phyloP scores from a whole-genome alignment of 2,113 vertebrate genomes.

The Pachyramphus minor region DNA sequence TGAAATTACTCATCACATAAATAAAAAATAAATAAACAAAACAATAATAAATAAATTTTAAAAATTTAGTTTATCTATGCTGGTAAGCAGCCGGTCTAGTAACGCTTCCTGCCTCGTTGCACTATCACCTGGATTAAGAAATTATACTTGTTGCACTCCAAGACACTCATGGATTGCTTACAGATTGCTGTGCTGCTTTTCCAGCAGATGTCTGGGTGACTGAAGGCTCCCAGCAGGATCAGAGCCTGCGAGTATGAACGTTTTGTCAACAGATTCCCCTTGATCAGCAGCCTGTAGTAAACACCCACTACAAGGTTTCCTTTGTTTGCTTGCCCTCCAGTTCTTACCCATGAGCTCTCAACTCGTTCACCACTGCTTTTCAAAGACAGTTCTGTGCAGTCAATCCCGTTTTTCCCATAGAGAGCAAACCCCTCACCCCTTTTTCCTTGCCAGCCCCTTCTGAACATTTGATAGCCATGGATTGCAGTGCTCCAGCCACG shows the following conservation, averaged over 20 bases:
- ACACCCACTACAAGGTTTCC: background rate
- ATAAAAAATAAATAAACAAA: background rate
- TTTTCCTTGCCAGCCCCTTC: background rate
- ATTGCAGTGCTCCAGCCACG: background rate
- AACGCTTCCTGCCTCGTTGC: background rate
- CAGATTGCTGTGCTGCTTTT: background rate
- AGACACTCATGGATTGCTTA: background rate
- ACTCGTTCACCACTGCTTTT: background rate
- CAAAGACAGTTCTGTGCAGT: background rate
- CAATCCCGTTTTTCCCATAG: background rate
- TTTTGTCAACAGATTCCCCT: background rate
- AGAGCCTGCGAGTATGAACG: background rate
- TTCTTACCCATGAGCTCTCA: background rate
- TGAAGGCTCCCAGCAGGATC: background rate
- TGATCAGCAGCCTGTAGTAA: fast-evolving
- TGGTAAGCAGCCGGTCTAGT: background rate
- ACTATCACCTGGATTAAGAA: background rate
- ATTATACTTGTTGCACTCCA: background rate
- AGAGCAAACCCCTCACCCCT: background rate
- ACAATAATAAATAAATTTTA: background rate
- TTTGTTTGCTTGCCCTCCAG: background rate
- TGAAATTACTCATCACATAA: no score
- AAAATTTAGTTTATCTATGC: background rate
- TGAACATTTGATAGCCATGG: background rate
- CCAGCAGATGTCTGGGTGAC: background rate